Conservation (phyloP, 2,797 vertebrate species). For the Gymnoscopelus braueri region DNA sequence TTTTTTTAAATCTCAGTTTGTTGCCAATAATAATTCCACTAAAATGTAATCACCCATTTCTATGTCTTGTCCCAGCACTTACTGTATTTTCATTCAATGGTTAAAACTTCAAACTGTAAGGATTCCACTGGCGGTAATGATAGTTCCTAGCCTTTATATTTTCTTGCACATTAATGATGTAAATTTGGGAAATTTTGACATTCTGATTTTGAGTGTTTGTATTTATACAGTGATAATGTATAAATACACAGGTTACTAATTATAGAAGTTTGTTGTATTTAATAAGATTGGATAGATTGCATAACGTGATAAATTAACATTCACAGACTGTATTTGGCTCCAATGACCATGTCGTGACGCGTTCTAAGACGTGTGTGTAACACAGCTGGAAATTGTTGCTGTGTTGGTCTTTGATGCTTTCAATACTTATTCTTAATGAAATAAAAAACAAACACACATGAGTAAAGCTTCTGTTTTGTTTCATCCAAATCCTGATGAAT, state of each 20-base stretch:
- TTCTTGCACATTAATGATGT: background rate
- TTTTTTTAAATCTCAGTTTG: slow-evolving; percentile 31
- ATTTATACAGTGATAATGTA: background rate
- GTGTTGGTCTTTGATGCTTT: slow-evolving; percentile 13
- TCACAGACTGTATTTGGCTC: no score
- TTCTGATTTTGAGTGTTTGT: background rate
- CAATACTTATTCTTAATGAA: background rate
- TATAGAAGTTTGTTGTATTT: slow-evolving; percentile 7
- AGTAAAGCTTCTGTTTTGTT: no score
- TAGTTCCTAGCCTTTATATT: background rate
- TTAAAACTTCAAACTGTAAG: background rate
- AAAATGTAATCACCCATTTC: slow-evolving; percentile 15
- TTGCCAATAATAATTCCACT: slow-evolving; percentile 29
- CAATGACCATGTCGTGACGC: background rate
- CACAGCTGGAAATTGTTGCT: slow-evolving; percentile 14
- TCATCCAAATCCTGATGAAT: no score
- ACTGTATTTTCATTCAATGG: slow-evolving; percentile 16
- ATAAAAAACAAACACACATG: no score
- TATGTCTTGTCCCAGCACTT: background rate
- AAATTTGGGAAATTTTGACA: background rate
- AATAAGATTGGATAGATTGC: background rate
- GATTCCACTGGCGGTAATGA: background rate
- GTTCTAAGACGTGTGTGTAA: slow-evolving; percentile 23
- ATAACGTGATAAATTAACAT: no score
- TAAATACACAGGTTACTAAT: slow-evolving; percentile 18